Conservation (phyloP, 2,113 vertebrate genomes). For the Loxodonta africana region DNA sequence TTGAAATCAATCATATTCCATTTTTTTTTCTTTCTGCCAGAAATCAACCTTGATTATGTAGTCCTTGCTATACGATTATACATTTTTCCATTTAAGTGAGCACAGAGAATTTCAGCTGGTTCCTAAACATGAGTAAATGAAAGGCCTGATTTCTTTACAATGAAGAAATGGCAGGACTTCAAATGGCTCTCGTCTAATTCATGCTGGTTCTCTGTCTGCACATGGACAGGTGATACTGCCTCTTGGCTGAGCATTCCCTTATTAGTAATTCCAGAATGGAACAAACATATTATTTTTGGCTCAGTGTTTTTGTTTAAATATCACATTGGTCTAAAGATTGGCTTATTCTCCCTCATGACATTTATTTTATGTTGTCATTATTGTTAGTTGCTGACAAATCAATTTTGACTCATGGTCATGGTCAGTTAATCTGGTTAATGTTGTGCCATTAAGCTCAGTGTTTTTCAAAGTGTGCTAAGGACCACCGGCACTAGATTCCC, state of each 20-base stretch:
- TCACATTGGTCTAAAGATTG: background rate
- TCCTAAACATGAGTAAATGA: conserved; percentile 57
- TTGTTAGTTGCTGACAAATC: background rate
- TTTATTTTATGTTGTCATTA: background rate
- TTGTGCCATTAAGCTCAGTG: background rate
- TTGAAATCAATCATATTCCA: conserved; percentile 56
- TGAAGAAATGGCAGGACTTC: conserved; percentile 38
- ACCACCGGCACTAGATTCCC: background rate
- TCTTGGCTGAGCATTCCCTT: background rate
- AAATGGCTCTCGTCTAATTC: background rate
- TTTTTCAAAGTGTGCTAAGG: background rate
- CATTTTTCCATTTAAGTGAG: conserved; percentile 44
- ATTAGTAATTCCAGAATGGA: background rate
- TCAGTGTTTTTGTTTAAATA: background rate
- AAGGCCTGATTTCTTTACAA: conserved; percentile 8
- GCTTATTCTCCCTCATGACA: background rate
- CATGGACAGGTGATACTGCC: background rate
- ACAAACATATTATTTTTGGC: conserved; percentile 15
- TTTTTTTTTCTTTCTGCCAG: conserved; percentile 48
- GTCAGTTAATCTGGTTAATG: background rate
- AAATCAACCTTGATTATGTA: conserved; percentile 70
- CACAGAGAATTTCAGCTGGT: background rate
- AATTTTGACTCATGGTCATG: background rate
- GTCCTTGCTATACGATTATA: background rate
- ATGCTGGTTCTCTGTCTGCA: background rate